A percentile compares a stretch with the other conserved stretches of the same genome.
phyloP scores from a whole-genome alignment of 2,113 vertebrate genomes.

The Coregonus clupeaformis region DNA sequence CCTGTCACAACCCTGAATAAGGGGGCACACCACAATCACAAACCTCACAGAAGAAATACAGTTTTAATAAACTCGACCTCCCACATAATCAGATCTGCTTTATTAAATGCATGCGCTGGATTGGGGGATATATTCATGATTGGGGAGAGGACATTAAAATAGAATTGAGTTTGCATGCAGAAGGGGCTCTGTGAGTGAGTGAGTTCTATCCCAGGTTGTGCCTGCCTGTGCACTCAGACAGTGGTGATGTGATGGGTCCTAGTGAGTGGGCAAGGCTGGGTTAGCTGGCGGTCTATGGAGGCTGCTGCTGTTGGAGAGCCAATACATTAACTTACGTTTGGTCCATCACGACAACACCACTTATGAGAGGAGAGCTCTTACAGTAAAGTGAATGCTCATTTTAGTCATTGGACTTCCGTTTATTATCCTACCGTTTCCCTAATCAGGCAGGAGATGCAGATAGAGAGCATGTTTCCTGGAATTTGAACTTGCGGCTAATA shows the following conservation, averaged over 20 bases:
- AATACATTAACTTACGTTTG: constrained; percentile 53
- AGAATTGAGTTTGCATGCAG: constrained; percentile 34
- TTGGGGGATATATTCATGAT: constrained; percentile 41
- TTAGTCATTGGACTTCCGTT: constrained; percentile 33
- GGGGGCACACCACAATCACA: background rate
- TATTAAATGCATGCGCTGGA: constrained; percentile 42
- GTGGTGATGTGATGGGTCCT: too few species aligned
- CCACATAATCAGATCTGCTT: constrained; percentile 48
- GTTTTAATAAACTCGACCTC: constrained; percentile 51
- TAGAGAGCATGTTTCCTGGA: background rate
- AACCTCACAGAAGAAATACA: constrained; percentile 42
- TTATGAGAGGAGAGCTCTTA: constrained; percentile 52
- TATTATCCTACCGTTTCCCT: constrained; percentile 28
- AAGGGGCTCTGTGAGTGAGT: background rate
- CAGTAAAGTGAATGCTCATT: constrained; percentile 38
- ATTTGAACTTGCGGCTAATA: too few species aligned
- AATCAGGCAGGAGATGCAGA: constrained; percentile 22
- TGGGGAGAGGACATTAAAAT: constrained; percentile 36
- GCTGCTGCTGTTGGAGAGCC: constrained; percentile 39
- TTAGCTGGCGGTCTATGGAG: constrained; percentile 33
- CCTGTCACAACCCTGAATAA: constrained; percentile 13
- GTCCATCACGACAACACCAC: constrained; percentile 39
- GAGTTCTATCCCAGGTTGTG: constrained; percentile 15
- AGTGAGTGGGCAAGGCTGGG: constrained; percentile 29
- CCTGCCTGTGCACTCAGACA: constrained; percentile 22